Percentiles rank a stretch among this genome's conserved stretches.
Conservation (phyloP, 2,888 invertebrate genomes). For the Plebejus argus region DNA sequence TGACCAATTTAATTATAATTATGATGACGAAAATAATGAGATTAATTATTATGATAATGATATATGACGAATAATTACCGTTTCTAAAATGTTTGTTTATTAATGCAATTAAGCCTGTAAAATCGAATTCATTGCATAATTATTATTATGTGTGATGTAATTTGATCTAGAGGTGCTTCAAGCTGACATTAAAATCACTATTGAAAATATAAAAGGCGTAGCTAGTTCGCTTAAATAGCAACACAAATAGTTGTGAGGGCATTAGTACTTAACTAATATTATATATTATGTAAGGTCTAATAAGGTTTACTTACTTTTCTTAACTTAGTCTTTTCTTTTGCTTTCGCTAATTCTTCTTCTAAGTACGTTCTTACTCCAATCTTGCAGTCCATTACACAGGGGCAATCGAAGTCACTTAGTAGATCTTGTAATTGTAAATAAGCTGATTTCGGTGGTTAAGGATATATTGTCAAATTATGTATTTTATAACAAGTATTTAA, state of each 20-base stretch:
- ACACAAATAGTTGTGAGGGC: not conserved
- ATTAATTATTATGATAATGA: not conserved
- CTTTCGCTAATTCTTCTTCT: conserved; percentile 96
- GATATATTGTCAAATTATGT: conserved; percentile 42
- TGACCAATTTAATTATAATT: not conserved
- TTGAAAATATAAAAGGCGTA: too few relatives aligned
- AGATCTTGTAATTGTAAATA: conserved; percentile 96
- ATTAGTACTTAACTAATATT: not conserved
- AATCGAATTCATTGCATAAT: too few relatives aligned
- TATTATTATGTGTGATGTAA: too few relatives aligned
- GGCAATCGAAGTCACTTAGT: conserved; percentile 93
- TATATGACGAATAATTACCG: not conserved
- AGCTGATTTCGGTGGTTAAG: conserved; percentile 64
- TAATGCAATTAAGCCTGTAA: not conserved
- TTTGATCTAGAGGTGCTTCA: too few relatives aligned
- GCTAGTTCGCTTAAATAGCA: not conserved
- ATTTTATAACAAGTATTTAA: not conserved
- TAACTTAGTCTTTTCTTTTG: conserved; percentile 95
- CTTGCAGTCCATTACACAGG: conserved; percentile 98
- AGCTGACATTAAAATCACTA: not conserved
- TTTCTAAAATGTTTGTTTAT: not conserved
- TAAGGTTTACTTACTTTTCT: conserved; percentile 84
- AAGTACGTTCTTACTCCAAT: conserved; percentile 96
- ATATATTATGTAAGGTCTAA: not conserved
- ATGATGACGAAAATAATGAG: not conserved